A percentile compares a stretch with the other conserved stretches of the same genome.
These are phyloP conservation scores for Ophion ventricosus DNA, from an alignment of 2,888 invertebrate species.

Conservation along the genomic window DNA sequence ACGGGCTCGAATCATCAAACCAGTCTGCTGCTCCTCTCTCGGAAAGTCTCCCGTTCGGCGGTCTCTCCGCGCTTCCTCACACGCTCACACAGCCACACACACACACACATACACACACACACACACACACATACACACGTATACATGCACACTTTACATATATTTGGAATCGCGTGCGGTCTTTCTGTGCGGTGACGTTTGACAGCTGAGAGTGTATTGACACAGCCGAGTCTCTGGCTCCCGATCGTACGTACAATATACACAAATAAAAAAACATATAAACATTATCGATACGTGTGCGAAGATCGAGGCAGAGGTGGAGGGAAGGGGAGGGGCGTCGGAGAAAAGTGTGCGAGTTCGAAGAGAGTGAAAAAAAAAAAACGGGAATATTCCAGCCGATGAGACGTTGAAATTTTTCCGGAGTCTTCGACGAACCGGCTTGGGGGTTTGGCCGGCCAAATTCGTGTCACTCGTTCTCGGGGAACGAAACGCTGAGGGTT, in stretches of 20 bases:
- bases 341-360: not conserved
- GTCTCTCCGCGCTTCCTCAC: constrained; percentile 21
- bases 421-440: constrained; percentile 36
- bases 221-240: constrained; percentile 4
- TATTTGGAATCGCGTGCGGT: constrained; percentile 40
- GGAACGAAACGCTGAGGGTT: constrained; percentile 2
- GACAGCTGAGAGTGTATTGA: constrained; percentile 65
- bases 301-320: too few species aligned
- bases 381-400: not conserved
- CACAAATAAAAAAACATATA: constrained; percentile 3
- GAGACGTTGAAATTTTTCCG: not conserved
- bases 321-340: not conserved
- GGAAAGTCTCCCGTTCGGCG: constrained; percentile 29
- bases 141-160: not conserved
- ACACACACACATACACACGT: too few species aligned
- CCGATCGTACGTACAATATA: too few species aligned
- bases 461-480: not conserved
- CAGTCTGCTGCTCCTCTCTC: constrained; percentile 47
- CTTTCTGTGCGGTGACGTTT: constrained; percentile 55
- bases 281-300: constrained; percentile 5
- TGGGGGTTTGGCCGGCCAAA: not conserved
- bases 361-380: not conserved
- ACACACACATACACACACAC: too few species aligned
- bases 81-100: not conserved
- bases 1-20: constrained; percentile 22